Evolutionary conservation across 2,888 invertebrate genomes (phyloP), one percentile per base, ranked within the genome.

Genomic region (Athalia rosae): DNA sequence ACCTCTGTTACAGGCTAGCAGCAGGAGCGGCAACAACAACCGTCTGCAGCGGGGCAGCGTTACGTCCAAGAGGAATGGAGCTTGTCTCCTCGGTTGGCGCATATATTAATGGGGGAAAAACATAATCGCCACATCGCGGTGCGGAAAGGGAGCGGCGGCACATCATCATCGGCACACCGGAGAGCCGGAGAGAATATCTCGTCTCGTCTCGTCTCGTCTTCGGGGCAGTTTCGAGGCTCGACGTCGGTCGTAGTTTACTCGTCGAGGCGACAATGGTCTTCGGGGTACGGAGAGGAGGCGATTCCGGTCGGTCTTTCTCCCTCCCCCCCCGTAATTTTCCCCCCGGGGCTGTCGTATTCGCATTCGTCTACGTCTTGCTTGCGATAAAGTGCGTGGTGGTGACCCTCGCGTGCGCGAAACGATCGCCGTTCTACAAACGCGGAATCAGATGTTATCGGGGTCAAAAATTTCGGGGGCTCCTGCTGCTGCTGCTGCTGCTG

Each of bases 21-120:
- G 28, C 28, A 28, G 28, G 28, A 28, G 28, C 28, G 28, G 28
- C 28, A 28, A 28, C 28, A 28, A 28, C 28, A 28, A 28, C 28
- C 28, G 28, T 28, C 28, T 28, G 28, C 28, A 28, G 28, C n/a
- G n/a, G n/a, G n/a, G n/a, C 28, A 28, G 28, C 28, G 28, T 28
- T 28, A 28, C 28, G 28, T 48, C 47, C 9, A n/a, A 74, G 74
- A 61, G 43, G 64, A 62, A 74, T 50, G 56, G 63, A 76, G 73
- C 63, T 85, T 84, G 85, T 84, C 86, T 87, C 85, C 86, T 86
- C 84, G 84, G 83, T 74, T 81, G 84, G 85, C 87, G 87, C 87
- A 88, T 89, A 88, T 89, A 89, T 89, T 89, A 89, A 89, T 89
- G 86, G 87, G 87, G 86, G 87, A 87, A 86, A 87, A 87, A 87